A percentile compares a stretch with the other conserved stretches of the same genome.
phyloP scores from a whole-genome alignment of 2,888 invertebrate genomes.

The Synanthedon vespiformis region DNA sequence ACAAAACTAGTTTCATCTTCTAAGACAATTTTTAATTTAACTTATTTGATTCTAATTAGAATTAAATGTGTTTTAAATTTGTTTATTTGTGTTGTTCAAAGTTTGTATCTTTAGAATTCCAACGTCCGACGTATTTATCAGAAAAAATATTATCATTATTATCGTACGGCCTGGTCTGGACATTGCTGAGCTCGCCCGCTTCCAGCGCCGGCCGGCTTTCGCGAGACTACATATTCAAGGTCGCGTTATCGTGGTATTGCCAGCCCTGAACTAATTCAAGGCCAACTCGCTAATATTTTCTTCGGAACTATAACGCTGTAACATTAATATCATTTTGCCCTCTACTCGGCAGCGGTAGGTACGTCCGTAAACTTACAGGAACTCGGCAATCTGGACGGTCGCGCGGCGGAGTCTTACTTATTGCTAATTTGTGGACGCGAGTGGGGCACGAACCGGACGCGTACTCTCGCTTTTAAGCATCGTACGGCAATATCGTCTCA shows the following conservation, averaged over 20 bases:
- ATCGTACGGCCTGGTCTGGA: constrained; percentile 59
- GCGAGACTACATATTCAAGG: constrained; percentile 56
- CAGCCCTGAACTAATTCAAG: constrained; percentile 55
- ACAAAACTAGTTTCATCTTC: not conserved
- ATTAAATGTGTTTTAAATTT: constrained; percentile 10
- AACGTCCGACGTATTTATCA: constrained; percentile 7
- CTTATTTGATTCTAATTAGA: not conserved
- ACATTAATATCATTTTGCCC: constrained; percentile 1
- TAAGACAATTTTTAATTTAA: constrained; percentile 11
- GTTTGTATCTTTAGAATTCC: not conserved
- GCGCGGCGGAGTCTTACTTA: constrained; percentile 46
- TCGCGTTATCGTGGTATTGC: constrained; percentile 67
- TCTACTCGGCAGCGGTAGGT: constrained; percentile 11
- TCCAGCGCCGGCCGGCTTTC: constrained; percentile 59
- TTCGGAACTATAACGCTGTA: constrained; percentile 14
- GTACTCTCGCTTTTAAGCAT: constrained; percentile 45
- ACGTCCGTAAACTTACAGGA: constrained; percentile 50
- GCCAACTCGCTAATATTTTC: constrained; percentile 28
- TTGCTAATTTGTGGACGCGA: constrained; percentile 50
- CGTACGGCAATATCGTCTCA: constrained; percentile 41
- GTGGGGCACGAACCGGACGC: constrained; percentile 31
- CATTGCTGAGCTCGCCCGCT: constrained; percentile 53
- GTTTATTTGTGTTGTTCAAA: not conserved
- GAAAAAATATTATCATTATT: constrained; percentile 40
- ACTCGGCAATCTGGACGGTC: constrained; percentile 57